Percentiles rank a stretch among this genome's conserved stretches.
Evolutionary conservation across 2,888 invertebrate species (phyloP).

Genomic region (Raillietiella orientalis): DNA sequence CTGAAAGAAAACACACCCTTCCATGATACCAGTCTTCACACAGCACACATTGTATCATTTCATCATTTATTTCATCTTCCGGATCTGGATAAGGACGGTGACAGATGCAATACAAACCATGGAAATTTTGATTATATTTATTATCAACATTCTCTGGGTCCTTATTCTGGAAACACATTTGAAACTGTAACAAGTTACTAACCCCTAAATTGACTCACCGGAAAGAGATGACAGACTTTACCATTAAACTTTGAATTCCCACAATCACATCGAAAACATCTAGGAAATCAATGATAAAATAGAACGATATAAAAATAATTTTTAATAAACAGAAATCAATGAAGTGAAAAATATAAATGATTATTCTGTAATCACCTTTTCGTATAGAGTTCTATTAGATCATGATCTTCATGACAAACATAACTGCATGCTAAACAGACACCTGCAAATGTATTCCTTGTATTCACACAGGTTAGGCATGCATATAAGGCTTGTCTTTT

Average conservation of each 20-base stretch:
- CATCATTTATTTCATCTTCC: conserved; percentile 39
- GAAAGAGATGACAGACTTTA: conserved; percentile 29
- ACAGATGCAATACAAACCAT: conserved; percentile 69
- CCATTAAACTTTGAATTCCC: conserved; percentile 42
- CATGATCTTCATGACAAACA: conserved; percentile 82
- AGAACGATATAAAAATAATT: conserved; percentile 4
- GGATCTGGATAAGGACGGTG: conserved; percentile 77
- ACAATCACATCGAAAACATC: conserved; percentile 85
- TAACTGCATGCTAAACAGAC: conserved; percentile 79
- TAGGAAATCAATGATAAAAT: conserved; percentile 9
- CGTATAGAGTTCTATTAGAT: conserved; percentile 77
- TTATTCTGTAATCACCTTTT: conserved; percentile 19
- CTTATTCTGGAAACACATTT: conserved; percentile 16
- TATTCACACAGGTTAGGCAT: conserved; percentile 63
- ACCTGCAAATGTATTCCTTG: conserved; percentile 33
- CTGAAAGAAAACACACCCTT: conserved; percentile 20
- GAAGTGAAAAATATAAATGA: not conserved
- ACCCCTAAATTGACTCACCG: conserved; percentile 14
- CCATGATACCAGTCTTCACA: conserved; percentile 97
- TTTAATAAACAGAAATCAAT: not conserved
- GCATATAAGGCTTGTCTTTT: conserved; percentile 78
- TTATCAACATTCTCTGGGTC: conserved; percentile 31
- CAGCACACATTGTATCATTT: conserved; percentile 81
- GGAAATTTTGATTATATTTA: conserved; percentile 72
- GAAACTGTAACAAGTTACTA: conserved; percentile 2